A percentile compares a stretch with the other conserved stretches of the same genome.
Evolutionary conservation across 2,113 vertebrate species (phyloP).

Genomic region (Cranoglanis bouderius): DNA sequence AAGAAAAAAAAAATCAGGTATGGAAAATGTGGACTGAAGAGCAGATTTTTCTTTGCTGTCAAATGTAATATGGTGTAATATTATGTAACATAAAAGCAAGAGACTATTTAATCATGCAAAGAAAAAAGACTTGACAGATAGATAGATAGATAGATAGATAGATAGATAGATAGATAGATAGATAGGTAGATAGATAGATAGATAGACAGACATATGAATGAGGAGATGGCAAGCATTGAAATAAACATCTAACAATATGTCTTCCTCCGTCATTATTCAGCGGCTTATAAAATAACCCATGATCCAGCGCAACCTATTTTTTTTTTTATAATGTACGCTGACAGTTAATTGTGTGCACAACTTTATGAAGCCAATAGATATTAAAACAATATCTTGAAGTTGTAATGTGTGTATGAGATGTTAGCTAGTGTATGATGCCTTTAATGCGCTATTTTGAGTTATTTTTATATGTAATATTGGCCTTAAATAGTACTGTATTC

Average conservation of each 20-base stretch:
- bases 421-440: no score
- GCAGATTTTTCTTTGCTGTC: no score
- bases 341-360: no score
- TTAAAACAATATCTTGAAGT: background rate
- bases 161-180: no score
- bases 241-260: background rate
- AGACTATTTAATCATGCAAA: no score
- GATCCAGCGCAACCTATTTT: background rate
- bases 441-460: no score
- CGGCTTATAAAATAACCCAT: background rate
- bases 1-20: background rate
- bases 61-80: background rate
- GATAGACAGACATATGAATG: background rate
- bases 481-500: background rate
- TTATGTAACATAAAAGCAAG: background rate
- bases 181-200: no score
- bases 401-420: background rate
- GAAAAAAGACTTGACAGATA: background rate
- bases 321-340: background rate
- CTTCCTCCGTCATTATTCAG: background rate
- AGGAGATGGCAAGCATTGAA: background rate
- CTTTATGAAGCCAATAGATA: background rate
- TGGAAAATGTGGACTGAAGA: background rate
- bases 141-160: no score
- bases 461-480: background rate